These are phyloP conservation scores for Hippocampus guttulatus DNA, from an alignment of 2,113 vertebrate species.

Conservation along the genomic window DNA sequence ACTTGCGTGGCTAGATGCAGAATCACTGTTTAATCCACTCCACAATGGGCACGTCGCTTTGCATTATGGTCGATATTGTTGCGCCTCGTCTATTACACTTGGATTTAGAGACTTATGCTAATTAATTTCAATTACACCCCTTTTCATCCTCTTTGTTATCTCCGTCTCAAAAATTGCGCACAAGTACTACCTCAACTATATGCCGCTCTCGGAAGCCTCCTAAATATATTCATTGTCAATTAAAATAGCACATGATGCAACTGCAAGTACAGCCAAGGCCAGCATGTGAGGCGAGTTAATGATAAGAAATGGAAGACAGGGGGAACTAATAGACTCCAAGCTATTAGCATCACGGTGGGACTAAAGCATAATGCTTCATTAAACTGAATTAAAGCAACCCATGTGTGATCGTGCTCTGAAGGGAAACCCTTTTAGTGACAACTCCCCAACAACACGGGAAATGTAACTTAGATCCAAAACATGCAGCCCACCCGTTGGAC, in stretches of 20 bases:
- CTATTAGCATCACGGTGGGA: constrained; percentile 59
- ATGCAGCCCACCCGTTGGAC: not conserved
- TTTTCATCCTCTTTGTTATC: constrained; percentile 56
- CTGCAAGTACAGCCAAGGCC: constrained; percentile 33
- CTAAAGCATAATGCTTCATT: constrained; percentile 49
- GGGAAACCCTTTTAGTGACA: constrained; percentile 26
- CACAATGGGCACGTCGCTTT: constrained; percentile 62
- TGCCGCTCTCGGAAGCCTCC: constrained; percentile 11
- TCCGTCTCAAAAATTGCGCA: constrained; percentile 29
- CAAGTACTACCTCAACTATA: constrained; percentile 31
- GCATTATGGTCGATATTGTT: constrained; percentile 50
- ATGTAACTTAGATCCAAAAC: constrained; percentile 30
- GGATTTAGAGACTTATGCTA: constrained; percentile 54
- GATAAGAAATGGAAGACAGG: constrained; percentile 51
- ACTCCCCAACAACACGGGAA: constrained; percentile 17
- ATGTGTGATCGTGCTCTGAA: constrained; percentile 44
- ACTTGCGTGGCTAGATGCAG: constrained; percentile 57
- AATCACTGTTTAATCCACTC: constrained; percentile 60
- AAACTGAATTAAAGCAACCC: constrained; percentile 50
- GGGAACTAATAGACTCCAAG: constrained; percentile 56
- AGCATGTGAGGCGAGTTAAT: constrained; percentile 53
- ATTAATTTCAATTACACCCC: constrained; percentile 54
- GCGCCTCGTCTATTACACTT: constrained; percentile 42
- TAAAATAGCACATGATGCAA: constrained; percentile 59
- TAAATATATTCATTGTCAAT: constrained; percentile 55